Evolutionary conservation across 2,888 invertebrate genomes (phyloP).

Genomic region (Lampropteryx suffumata): DNA sequence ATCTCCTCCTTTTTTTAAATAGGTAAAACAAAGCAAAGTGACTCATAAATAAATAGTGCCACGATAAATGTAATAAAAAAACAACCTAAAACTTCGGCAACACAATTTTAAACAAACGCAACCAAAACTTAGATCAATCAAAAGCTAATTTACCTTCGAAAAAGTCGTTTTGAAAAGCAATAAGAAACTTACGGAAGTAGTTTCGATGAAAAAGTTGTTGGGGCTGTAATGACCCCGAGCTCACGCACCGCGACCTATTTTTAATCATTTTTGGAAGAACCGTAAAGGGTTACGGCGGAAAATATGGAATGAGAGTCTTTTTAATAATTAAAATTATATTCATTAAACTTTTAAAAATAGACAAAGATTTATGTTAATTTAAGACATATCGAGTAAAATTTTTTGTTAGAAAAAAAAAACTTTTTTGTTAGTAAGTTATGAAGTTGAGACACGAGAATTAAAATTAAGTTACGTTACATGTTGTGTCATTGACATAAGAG

Average conservation of each 20-base stretch:
- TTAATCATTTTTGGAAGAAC: slow-evolving; percentile 78
- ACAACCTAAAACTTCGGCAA: background rate
- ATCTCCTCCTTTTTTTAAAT: too few species aligned
- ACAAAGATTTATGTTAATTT: too few species aligned
- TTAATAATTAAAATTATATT: background rate
- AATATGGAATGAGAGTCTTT: slow-evolving; percentile 46
- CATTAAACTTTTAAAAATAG: too few species aligned
- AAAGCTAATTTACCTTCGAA: slow-evolving; percentile 28
- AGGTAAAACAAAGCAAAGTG: too few species aligned
- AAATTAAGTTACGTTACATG: too few species aligned
- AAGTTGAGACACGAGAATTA: too few species aligned
- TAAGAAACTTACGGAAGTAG: slow-evolving; percentile 35
- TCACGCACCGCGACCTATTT: slow-evolving; percentile 79
- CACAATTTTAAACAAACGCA: slow-evolving; percentile 6
- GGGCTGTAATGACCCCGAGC: slow-evolving; percentile 62
- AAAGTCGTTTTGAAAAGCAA: slow-evolving; percentile 26
- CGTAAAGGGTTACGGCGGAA: slow-evolving; percentile 57
- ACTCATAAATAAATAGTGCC: background rate
- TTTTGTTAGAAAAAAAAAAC: too few species aligned
- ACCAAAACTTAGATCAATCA: slow-evolving; percentile 23
- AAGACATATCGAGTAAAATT: too few species aligned
- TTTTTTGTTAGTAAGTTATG: too few species aligned
- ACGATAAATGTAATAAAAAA: background rate
- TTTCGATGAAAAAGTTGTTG: slow-evolving; percentile 56
- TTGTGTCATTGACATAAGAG: too few species aligned